Conservation (phyloP, 2,113 vertebrate genomes). For the Chlamydotis undulata region DNA sequence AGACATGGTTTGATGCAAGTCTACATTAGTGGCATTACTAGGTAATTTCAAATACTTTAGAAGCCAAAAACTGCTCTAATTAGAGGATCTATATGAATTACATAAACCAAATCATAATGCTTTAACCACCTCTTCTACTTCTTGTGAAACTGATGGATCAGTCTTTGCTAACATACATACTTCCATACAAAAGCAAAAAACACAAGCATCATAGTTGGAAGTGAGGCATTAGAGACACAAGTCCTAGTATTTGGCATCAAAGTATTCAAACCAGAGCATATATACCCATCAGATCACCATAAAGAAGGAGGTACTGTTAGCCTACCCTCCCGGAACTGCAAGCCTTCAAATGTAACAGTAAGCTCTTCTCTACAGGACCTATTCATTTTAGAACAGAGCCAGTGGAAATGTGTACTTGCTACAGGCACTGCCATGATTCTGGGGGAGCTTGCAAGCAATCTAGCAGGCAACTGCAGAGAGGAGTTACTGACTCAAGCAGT, state of each 20-base stretch:
- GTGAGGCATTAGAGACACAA: not conserved
- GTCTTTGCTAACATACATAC: not conserved
- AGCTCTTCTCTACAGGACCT: not conserved
- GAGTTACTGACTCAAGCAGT: conserved; percentile 11
- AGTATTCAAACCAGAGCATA: not conserved
- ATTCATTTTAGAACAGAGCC: not conserved
- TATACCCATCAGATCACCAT: not conserved
- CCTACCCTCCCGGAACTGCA: not conserved
- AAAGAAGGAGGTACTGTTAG: not conserved
- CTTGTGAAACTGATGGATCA: not conserved
- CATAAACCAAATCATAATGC: not conserved
- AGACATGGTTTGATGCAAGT: not conserved
- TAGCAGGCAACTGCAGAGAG: not conserved
- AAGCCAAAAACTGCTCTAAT: not conserved
- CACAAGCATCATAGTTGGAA: not conserved
- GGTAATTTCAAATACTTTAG: not conserved
- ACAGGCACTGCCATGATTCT: not conserved
- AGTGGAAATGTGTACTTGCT: not conserved
- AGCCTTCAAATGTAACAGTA: not conserved
- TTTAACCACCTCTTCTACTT: not conserved
- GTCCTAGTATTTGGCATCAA: not conserved
- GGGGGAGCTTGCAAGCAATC: not conserved
- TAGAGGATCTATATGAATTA: not conserved
- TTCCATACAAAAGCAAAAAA: not conserved
- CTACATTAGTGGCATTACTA: not conserved